Conservation (phyloP, 2,113 vertebrate genomes). For the Solenodon paradoxus region DNA sequence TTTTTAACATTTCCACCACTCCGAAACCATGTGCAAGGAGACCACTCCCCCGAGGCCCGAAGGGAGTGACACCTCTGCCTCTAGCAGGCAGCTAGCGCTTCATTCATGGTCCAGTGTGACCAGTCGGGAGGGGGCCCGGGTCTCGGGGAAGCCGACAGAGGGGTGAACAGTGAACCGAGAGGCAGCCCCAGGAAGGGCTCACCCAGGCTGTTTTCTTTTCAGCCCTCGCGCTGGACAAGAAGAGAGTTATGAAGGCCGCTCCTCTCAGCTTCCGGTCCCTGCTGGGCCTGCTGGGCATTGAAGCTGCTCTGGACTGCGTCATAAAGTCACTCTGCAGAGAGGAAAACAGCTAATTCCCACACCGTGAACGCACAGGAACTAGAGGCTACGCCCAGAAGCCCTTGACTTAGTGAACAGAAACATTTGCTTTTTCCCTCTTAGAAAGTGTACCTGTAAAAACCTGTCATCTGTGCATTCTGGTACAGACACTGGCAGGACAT, state of each 20-base stretch:
- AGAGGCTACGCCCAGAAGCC: constrained; percentile 61
- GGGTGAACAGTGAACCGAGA: background rate
- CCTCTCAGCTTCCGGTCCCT: constrained; percentile 83
- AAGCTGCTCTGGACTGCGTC: constrained; percentile 86
- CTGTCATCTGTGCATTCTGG: constrained; percentile 83
- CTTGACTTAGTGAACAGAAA: constrained; percentile 89
- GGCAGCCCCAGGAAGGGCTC: background rate
- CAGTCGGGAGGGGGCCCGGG: background rate
- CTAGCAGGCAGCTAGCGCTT: rapidly evolving
- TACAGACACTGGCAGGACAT: constrained; percentile 83
- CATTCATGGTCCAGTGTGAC: rapidly evolving
- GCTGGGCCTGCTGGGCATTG: constrained; percentile 84
- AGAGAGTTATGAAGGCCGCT: constrained; percentile 47
- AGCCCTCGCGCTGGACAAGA: constrained; percentile 83
- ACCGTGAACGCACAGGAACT: background rate
- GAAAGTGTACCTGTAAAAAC: constrained; percentile 82
- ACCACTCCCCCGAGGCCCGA: background rate
- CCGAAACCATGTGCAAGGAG: background rate
- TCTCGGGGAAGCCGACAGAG: background rate
- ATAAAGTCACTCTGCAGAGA: constrained; percentile 73
- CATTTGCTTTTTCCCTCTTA: constrained; percentile 82
- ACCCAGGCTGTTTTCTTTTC: background rate
- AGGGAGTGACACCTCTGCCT: background rate
- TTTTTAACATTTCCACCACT: background rate
- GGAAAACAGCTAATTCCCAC: background rate